These are phyloP conservation scores for Lasioglossum baleicum DNA, from an alignment of 1,140 invertebrate species.

Conservation along the genomic window DNA sequence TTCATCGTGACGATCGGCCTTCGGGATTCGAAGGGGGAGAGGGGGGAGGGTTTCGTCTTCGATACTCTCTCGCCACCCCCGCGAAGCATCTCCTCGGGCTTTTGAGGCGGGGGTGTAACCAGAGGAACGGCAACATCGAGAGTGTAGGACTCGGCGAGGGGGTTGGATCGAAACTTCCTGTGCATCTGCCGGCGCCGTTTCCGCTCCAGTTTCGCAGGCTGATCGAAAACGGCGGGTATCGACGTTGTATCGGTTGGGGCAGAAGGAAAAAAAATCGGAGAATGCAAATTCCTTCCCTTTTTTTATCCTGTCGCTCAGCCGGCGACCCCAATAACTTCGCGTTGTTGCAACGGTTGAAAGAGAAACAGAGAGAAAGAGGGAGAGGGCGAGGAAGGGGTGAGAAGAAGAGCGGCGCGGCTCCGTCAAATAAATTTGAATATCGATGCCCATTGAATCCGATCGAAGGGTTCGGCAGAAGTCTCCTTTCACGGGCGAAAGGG, in stretches of 20 bases:
- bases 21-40: not conserved
- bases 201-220: constrained; percentile 73
- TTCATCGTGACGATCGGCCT: not conserved
- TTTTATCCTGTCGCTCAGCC: constrained; percentile 41
- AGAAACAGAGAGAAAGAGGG: constrained; percentile 46
- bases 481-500: constrained; percentile 76
- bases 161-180: constrained; percentile 46
- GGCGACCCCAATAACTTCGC: constrained; percentile 68
- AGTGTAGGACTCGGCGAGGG: not conserved
- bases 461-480: constrained; percentile 77
- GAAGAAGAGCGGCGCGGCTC: constrained; percentile 65
- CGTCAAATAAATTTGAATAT: constrained; percentile 81
- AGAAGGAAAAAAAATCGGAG: constrained; percentile 57
- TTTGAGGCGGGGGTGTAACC: not conserved
- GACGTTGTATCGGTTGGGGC: constrained; percentile 11
- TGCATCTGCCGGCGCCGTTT: constrained; percentile 73
- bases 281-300: constrained; percentile 75
- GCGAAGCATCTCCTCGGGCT: constrained; percentile 5
- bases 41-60: not conserved
- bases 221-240: constrained; percentile 45
- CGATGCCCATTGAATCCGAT: constrained; percentile 80
- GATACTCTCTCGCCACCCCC: not conserved
- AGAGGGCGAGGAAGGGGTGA: constrained; percentile 46
- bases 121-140: not conserved
- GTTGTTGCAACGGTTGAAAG: constrained; percentile 70